Base-by-base conservation (phyloP, 2,888 invertebrate genomes). In the Anagyrus pseudococci region DNA sequence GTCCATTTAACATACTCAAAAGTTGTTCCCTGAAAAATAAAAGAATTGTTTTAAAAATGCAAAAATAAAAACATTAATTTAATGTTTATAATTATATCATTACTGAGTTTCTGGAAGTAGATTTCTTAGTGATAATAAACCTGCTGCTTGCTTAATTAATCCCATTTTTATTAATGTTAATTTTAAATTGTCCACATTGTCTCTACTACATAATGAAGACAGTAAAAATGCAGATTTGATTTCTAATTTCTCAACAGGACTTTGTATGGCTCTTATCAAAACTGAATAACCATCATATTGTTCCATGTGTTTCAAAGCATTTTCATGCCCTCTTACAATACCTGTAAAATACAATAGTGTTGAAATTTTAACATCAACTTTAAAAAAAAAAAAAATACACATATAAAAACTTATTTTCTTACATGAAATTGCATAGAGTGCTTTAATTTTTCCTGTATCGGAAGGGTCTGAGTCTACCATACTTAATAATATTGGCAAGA, bases 381-480 rank as follows among this genome's bases (percentile, higher is more conserved):
- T 22, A 4, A 48, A 48, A 48, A 25, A 6, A 41, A 41, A 41
- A 25, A 41, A 46, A 25, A 6, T 4, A 20, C 6, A 19, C 26
- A 46, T 1, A 0, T 40, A 19, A 41, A 43, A 2, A 26, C 19
- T 2, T 37, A 25, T n/a, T 33, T 56, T 68, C 89, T 87, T 81
- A 89, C 94, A 89, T 53, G 94, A 94, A 37, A 94, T 77, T 1
- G 93, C 94, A 77, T 90, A 90, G 1, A 94, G 75, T 23, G 90
- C 88, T 79, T 92, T 92, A 13, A 87, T 81, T 54, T 87, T 84
- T 0, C 89, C 87, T 0, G 80, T 76, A 17, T 83, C 81, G 2
- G 84, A 83, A 0, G 80, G 75, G 74, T 90, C 89, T 0, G 81
- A 77, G 65, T 85, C 84, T 10, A 80, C 81, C 69, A 87, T 85